Evolutionary conservation across 1,140 invertebrate species (phyloP).

Genomic region (Acromyrmex echinatior): DNA sequence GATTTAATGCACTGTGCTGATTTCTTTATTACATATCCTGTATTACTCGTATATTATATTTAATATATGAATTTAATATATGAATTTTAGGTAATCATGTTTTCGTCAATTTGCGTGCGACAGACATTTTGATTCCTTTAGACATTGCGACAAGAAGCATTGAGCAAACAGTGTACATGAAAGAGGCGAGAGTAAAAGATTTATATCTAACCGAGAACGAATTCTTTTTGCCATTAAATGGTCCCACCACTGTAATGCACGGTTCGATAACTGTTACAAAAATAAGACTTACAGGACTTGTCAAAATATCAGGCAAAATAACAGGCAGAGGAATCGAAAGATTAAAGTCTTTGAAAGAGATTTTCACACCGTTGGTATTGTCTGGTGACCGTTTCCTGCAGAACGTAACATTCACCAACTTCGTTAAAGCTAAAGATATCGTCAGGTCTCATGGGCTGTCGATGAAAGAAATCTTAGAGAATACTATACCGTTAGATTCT

Average conservation of each 20-base stretch:
- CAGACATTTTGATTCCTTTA: conserved; percentile 47
- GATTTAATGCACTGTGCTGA: conserved; percentile 10
- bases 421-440: conserved; percentile 67
- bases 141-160: conserved; percentile 66
- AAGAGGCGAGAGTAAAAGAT: conserved; percentile 62
- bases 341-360: conserved; percentile 60
- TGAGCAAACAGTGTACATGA: conserved; percentile 48
- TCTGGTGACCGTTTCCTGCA: conserved; percentile 60
- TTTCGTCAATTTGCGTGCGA: conserved; percentile 53
- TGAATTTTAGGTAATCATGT: conserved; percentile 68
- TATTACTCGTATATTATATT: conserved; percentile 4
- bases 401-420: conserved; percentile 71
- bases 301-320: conserved; percentile 66
- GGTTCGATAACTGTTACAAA: conserved; percentile 69
- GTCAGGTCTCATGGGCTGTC: conserved; percentile 66
- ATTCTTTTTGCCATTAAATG: conserved; percentile 75
- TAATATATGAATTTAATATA: background rate
- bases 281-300: conserved; percentile 60
- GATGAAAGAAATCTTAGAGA: conserved; percentile 66
- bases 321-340: conserved; percentile 61
- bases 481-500: conserved; percentile 69
- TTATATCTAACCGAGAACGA: conserved; percentile 59
- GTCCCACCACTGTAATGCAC: conserved; percentile 56
- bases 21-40: background rate
- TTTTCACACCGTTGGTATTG: conserved; percentile 51